Evolutionary conservation across 2,888 invertebrate species (phyloP).

Genomic region (Hybos culiciformis): DNA sequence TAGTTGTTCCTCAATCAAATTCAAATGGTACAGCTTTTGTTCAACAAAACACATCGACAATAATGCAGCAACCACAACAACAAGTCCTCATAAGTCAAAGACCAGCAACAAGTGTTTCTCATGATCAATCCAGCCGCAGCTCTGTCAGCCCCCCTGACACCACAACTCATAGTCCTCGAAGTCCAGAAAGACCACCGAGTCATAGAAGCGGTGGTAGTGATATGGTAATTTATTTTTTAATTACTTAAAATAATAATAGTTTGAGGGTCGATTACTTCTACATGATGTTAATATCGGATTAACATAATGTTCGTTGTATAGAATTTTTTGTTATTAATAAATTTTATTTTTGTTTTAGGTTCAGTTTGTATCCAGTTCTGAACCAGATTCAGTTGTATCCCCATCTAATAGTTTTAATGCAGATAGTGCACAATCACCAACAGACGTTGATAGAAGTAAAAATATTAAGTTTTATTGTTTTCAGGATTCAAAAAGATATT

Average conservation of each 20-base stretch:
- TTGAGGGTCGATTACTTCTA: too few species aligned
- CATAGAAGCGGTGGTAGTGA: conserved; percentile 35
- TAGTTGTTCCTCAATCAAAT: conserved; percentile 30
- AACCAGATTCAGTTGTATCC: conserved; percentile 53
- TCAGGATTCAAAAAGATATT: too few species aligned
- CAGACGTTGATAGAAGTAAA: conserved; percentile 32
- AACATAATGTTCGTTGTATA: too few species aligned
- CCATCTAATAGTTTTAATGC: conserved; percentile 29
- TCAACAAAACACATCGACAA: conserved; percentile 74
- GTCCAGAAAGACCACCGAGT: conserved; percentile 38
- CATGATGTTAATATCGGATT: too few species aligned
- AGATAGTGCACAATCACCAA: conserved; percentile 34
- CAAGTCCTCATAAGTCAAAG: conserved; percentile 30
- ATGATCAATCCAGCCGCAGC: conserved; percentile 15
- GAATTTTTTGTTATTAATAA: neutral
- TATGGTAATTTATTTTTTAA: conserved; percentile 25
- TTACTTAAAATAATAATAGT: neutral
- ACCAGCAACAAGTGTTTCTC: conserved; percentile 22
- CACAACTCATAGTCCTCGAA: conserved; percentile 69
- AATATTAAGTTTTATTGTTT: too few species aligned
- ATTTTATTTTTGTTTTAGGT: conserved; percentile 55
- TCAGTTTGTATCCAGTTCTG: conserved; percentile 77
- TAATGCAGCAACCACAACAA: conserved; percentile 59
- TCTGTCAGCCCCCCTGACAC: conserved; percentile 66
- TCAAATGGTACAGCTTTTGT: conserved; percentile 50